Percentiles rank a stretch among this genome's conserved stretches.
phyloP scores from a whole-genome alignment of 2,888 invertebrate species.

The Antheraea assamensis region DNA sequence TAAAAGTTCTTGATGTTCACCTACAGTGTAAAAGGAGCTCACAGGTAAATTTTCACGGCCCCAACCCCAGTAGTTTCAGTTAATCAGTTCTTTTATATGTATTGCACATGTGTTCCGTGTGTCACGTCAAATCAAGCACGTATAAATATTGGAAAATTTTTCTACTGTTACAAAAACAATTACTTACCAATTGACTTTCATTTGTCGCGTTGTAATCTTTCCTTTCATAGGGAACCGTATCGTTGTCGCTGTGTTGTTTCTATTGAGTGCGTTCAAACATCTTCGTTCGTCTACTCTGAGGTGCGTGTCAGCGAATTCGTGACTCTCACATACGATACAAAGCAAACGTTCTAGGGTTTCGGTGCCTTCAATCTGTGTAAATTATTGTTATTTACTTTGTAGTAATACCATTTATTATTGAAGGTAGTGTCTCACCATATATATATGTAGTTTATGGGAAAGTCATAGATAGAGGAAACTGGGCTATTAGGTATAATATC shows the following conservation, averaged over 20 bases:
- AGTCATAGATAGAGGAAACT: no score
- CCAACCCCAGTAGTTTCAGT: no score
- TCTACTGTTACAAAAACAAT: not conserved
- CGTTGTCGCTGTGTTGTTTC: constrained; percentile 77
- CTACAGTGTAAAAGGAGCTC: no score
- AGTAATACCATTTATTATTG: not conserved
- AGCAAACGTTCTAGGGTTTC: constrained; percentile 82
- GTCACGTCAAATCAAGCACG: no score
- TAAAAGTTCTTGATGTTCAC: no score
- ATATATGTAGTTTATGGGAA: no score
- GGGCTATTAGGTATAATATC: no score
- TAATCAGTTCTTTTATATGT: no score
- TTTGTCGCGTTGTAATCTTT: constrained; percentile 85
- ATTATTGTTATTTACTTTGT: not conserved
- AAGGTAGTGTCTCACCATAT: no score
- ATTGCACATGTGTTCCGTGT: no score
- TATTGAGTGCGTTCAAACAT: constrained; percentile 86
- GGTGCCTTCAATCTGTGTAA: constrained; percentile 78
- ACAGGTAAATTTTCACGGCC: no score
- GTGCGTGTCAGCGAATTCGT: constrained; percentile 86
- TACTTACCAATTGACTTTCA: constrained; percentile 89
- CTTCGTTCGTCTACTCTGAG: constrained; percentile 87
- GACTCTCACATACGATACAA: constrained; percentile 81
- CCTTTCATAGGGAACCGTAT: constrained; percentile 88
- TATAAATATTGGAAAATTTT: no score